Base-by-base conservation (phyloP, 2,888 invertebrate species). In the Cremastinae sp. region DNA sequence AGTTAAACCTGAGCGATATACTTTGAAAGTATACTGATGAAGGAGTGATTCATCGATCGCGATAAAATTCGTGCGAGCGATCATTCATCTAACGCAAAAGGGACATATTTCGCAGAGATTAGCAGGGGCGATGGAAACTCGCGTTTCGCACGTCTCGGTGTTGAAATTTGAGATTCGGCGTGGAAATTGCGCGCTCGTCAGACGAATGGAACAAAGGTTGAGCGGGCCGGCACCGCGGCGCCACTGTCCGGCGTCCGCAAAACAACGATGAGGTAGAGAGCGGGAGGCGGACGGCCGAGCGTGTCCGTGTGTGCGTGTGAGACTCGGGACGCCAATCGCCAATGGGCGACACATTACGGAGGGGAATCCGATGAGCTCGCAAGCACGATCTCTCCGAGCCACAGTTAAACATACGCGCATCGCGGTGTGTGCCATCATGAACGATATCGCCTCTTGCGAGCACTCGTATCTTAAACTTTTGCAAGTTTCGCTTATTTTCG, bases 401-500 rank as follows among this genome's bases (percentile, higher is more conserved):
- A 76, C 68, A 64, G 64, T 68, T 54, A 65, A 70, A 38, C 28
- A 56, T 49, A 59, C 47, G 73, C 73, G 51, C 22, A 64, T 69
- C 69, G 61, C 43, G 43, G 45, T 36, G 64, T 43, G 34, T 64
- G 22, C 34, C 62, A 76, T 68, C 75, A 76, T 73, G 73, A 76
- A 76, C 58, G 65, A 58, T 65, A 74, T 51, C 53, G 62, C 45
- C 58, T 34, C 22, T 45, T 16, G 16, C 41, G 43, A 16, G 64
- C 41, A 36, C 45, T 56, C 8, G 18, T 34, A 12, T 58, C 58
- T 43, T 51, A 22, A 43, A 16, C 41, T 58, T 62, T 20, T 14
- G 43, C 59, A 34, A 58, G 43, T 51, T 47, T 51, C 38, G 9
- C 18, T 62, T 53, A 68, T 51, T 58, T 22, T 53, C 22, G n/a